These are phyloP conservation scores for Miniopterus natalensis DNA, from an alignment of 2,113 vertebrate genomes.

Conservation along the genomic window DNA sequence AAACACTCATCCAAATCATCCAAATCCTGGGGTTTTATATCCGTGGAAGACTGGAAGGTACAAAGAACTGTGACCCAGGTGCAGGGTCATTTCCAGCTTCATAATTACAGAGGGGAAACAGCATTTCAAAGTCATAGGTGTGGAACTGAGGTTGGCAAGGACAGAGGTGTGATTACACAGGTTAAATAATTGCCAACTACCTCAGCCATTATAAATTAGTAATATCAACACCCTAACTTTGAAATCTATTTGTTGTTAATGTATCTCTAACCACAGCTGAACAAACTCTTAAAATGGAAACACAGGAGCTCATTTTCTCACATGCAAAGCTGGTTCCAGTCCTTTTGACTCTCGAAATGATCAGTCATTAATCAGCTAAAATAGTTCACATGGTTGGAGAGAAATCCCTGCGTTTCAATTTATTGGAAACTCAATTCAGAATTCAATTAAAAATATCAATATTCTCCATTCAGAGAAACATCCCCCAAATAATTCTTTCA, in stretches of 20 bases:
- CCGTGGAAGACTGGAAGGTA: slow-evolving; percentile 52
- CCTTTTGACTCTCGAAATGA: slow-evolving; percentile 90
- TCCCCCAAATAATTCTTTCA: slow-evolving; percentile 79
- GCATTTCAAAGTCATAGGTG: neutral
- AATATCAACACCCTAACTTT: slow-evolving; percentile 69
- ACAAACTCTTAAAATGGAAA: slow-evolving; percentile 66
- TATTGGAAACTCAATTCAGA: slow-evolving; percentile 73
- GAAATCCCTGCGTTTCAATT: slow-evolving; percentile 87
- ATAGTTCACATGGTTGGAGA: slow-evolving; percentile 90
- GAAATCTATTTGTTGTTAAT: slow-evolving; percentile 64
- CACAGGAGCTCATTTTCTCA: slow-evolving; percentile 80
- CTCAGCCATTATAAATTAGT: slow-evolving; percentile 66
- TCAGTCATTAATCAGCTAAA: slow-evolving; percentile 90
- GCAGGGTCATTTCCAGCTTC: slow-evolving; percentile 42
- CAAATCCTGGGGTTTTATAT: neutral
- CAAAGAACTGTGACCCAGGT: slow-evolving; percentile 55
- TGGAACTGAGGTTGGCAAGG: slow-evolving; percentile 62
- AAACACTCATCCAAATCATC: slow-evolving; percentile 47
- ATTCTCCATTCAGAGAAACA: slow-evolving; percentile 80
- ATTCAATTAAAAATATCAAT: slow-evolving; percentile 82
- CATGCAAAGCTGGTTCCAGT: slow-evolving; percentile 89
- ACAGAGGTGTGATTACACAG: slow-evolving; percentile 3
- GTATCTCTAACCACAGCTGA: slow-evolving; percentile 68
- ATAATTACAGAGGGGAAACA: neutral
- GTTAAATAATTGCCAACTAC: slow-evolving; percentile 31